Base-by-base conservation (phyloP, 2,113 vertebrate genomes). In the Larimichthys crocea region DNA sequence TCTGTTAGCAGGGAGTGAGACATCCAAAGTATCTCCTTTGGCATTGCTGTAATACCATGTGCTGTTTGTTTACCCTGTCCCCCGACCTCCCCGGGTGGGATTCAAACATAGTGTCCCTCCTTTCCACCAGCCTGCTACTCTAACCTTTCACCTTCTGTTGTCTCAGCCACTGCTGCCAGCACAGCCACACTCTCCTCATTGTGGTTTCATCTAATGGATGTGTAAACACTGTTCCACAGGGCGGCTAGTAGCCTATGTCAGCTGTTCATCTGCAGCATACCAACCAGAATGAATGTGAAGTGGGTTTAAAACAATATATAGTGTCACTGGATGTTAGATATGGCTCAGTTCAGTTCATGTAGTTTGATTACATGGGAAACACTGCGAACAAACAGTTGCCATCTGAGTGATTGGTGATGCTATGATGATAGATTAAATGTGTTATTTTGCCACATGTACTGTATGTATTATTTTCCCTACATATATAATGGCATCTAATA, bases 201-300 rank as follows among this genome's bases (percentile, higher is more conserved):
- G 82, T 74, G 82, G 81, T 57, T 62, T 59, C 46, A 44, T 52
- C 42, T 70, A 57, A 74, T 68, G 50, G 49, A 57, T 56, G 52
- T 52, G 20, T 79, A 59, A 85, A 76, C 59, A 71, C 59, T 49
- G 10, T 16, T 49, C 29, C 24, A 49, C 22, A 15, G 15, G 29
- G 19, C 12, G 0, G 29, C 35, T 3, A 2, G 42, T 22, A 29
- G 29, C 29, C 29, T 29, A 31, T 15, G 9, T 29, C 16, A 31
- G 70, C 44, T 26, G 22, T 48, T 49, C 7, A 74, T 42, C 26
- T 26, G 61, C 74, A 70, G 26, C 46, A 29, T 2, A 17, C 49
- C 26, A 7, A 24, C 14, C 42, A 70, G 16, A 71, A 42, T 17
- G 14, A 29, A 31, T 29, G n/a, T 61, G 14, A 46, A 29, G 53